Evolutionary conservation across 2,888 invertebrate species (phyloP).

Genomic region (Apantesis nais): DNA sequence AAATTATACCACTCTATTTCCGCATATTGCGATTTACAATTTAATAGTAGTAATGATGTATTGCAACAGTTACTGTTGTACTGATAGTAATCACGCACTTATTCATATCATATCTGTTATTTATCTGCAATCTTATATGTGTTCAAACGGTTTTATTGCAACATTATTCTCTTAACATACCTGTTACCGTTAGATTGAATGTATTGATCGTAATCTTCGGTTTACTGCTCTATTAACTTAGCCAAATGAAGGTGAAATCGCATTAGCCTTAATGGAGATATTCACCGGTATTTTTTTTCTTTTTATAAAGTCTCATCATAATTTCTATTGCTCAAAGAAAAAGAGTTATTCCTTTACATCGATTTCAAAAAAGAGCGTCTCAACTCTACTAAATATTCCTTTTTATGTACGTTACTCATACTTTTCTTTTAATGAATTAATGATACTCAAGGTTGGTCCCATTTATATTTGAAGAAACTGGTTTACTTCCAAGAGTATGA

Average conservation of each 20-base stretch:
- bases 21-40: constrained; percentile 56
- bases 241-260: constrained; percentile 22
- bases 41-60: constrained; percentile 44
- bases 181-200: constrained; percentile 35
- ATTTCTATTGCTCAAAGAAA: not conserved
- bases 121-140: constrained; percentile 48
- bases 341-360: not conserved
- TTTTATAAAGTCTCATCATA: not conserved
- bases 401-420: too few relatives aligned
- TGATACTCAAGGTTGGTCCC: not conserved
- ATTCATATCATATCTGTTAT: constrained; percentile 46
- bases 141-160: constrained; percentile 21
- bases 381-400: too few relatives aligned
- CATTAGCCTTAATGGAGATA: constrained; percentile 22
- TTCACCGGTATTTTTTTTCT: constrained; percentile 3
- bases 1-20: constrained; percentile 53
- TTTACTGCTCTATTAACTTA: constrained; percentile 38
- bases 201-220: constrained; percentile 34
- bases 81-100: constrained; percentile 45
- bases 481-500: not conserved
- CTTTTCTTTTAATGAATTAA: not conserved
- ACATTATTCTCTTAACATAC: constrained; percentile 4
- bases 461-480: not conserved
- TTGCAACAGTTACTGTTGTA: constrained; percentile 44
- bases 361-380: too few relatives aligned